Evolutionary conservation across 2,888 invertebrate species (phyloP), one percentile per base, ranked within the genome.

Genomic region (Oegoconia quadripuncta): DNA sequence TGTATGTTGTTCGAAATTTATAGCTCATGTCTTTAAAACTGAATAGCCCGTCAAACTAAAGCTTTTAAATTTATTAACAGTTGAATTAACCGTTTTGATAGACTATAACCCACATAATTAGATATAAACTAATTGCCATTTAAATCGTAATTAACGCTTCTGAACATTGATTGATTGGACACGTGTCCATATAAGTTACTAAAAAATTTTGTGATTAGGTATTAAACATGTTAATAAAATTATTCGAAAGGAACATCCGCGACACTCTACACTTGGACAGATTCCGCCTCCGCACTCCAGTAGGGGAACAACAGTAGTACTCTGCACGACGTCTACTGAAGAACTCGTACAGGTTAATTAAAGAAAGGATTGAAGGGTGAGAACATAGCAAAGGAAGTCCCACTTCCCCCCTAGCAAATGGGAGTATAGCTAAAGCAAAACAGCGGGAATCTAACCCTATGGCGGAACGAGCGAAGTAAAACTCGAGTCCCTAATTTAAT

Each of bases 71-170:
- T 60, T 54, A 62, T 57, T 56, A 39, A 46, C 56, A 46, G 51
- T 59, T 52, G 44, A 60, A 63, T 63, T 53, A 46, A 59, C 52
- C 43, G 51, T 48, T 64, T 65, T 66, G 60, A 67, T 66, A 55
- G 57, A 51, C 55, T 60, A 52, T 52, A 59, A 59, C 67, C 63
- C 59, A 69, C 52, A 65, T 69, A 63, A 71, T 70, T 69, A 73
- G 67, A 62, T 57, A 58, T 59, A 59, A 62, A 55, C 72, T 76
- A 77, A 79, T 78, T 72, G 65, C 55, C 64, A 59, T 63, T 63
- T 64, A 63, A 65, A 55, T 63, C 64, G 65, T 75, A 76, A 74
- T 75, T 71, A 74, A 71, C 64, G 65, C 52, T 66, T 56, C 51
- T 49, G 41, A 46, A 47, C 46, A 55, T 57, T 70, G 74, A 76